Evolutionary conservation across 2,113 vertebrate genomes (phyloP).

Genomic region (Leptobrachium ailaonicum): DNA sequence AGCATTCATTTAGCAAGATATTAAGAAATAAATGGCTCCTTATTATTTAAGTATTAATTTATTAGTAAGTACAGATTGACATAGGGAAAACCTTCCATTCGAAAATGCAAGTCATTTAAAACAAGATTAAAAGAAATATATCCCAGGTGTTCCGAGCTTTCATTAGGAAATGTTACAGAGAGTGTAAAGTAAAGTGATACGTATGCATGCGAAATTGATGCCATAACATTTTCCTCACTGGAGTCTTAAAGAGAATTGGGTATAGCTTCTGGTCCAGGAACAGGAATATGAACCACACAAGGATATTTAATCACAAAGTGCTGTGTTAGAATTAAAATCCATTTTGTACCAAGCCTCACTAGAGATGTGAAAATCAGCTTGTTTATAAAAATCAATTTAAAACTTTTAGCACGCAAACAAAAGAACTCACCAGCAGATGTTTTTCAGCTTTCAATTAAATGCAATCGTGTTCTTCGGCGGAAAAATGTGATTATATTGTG

Average conservation of each 20-base stretch:
- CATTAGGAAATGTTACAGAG: constrained; percentile 56
- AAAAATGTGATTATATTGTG: constrained; percentile 6
- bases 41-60: too few relatives aligned
- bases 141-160: constrained; percentile 53
- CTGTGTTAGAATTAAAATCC: constrained; percentile 60
- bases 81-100: too few relatives aligned
- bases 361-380: constrained; percentile 57
- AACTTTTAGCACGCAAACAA: constrained; percentile 52
- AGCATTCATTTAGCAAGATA: too few relatives aligned
- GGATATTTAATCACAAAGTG: constrained; percentile 64
- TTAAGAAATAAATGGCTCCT: too few relatives aligned
- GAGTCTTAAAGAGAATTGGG: constrained; percentile 61
- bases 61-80: too few relatives aligned
- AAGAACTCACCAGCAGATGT: constrained; percentile 50
- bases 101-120: constrained; percentile 5
- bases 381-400: constrained; percentile 60
- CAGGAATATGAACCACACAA: constrained; percentile 60
- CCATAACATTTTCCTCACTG: constrained; percentile 58
- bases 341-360: constrained; percentile 56
- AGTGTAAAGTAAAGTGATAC: constrained; percentile 55
- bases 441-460: constrained; percentile 52
- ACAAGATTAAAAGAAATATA: constrained; percentile 14
- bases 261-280: constrained; percentile 61
- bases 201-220: constrained; percentile 59
- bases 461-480: constrained; percentile 41